Evolutionary conservation across 92 coral and sea anemone genomes (phyloP).

Genomic region (Anthopleura xanthogrammica): DNA sequence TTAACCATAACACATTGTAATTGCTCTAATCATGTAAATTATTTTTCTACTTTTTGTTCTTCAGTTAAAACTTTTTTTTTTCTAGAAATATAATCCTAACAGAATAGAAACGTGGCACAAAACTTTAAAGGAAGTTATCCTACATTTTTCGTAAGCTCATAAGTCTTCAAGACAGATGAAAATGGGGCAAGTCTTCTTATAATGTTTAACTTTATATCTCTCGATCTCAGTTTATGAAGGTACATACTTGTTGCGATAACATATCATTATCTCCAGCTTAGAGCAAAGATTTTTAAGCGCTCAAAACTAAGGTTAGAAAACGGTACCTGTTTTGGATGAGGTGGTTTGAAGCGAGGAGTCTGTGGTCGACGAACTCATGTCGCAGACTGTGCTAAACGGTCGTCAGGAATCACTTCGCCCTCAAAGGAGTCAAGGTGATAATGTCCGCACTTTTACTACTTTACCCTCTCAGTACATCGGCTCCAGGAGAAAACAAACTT

Average conservation of each 20-base stretch:
- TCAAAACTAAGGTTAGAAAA: neutral
- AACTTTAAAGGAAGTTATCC: neutral
- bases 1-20: neutral
- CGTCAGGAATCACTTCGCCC: neutral
- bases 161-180: neutral
- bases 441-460: neutral
- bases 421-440: constrained; percentile 4
- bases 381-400: neutral
- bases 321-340: constrained; percentile 8
- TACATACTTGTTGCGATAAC: neutral
- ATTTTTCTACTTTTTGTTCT: neutral
- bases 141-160: neutral
- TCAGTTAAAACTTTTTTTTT: neutral
- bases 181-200: no score
- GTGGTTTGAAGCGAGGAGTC: constrained; percentile 12
- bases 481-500: constrained; percentile 1
- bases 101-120: neutral
- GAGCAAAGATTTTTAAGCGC: neutral
- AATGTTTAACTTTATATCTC: neutral
- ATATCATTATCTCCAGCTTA: neutral
- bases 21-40: neutral
- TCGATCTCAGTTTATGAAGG: neutral
- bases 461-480: neutral
- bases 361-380: constrained; percentile 1
- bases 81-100: neutral